Conservation (phyloP, 2,113 vertebrate species). For the Lethenteron camtschaticum region DNA sequence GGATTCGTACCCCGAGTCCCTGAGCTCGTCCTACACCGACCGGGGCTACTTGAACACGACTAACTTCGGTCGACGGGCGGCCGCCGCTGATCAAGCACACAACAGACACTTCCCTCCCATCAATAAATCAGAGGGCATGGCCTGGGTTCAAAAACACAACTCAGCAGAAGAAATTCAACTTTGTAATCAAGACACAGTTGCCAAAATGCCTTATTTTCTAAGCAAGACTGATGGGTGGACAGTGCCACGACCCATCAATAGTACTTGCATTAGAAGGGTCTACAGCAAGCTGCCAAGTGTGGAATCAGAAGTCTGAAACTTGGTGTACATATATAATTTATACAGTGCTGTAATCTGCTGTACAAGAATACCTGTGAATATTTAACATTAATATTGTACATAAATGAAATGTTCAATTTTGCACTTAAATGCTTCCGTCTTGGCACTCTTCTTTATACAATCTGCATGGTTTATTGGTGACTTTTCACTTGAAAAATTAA, state of each 20-base stretch:
- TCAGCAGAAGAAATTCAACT: not conserved
- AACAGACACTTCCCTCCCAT: constrained; percentile 2
- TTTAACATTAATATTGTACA: constrained; percentile 4
- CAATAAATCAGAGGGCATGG: not conserved
- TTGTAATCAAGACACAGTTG: not conserved
- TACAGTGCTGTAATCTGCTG: not conserved
- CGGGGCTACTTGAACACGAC: not conserved
- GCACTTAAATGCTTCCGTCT: constrained; percentile 3
- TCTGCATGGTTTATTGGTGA: too few relatives aligned
- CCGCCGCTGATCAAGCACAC: not conserved
- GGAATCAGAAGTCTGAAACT: constrained; percentile 5
- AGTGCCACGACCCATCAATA: constrained; percentile 1
- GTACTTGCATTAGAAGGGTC: not conserved
- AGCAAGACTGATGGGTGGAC: constrained; percentile 4
- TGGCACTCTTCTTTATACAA: not conserved
- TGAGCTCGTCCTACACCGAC: constrained; percentile 2
- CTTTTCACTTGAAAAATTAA: too few relatives aligned
- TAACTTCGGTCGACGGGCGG: constrained; percentile 1
- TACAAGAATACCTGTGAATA: constrained; percentile 6
- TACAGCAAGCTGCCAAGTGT: constrained; percentile 4
- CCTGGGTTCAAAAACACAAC: not conserved
- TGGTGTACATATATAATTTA: not conserved
- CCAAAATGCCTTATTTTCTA: constrained; percentile 3
- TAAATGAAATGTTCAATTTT: constrained; percentile 1
- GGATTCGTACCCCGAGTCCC: not conserved